These are phyloP conservation scores for Alexandromys fortis DNA, from an alignment of 2,113 vertebrate genomes.

Conservation along the genomic window DNA sequence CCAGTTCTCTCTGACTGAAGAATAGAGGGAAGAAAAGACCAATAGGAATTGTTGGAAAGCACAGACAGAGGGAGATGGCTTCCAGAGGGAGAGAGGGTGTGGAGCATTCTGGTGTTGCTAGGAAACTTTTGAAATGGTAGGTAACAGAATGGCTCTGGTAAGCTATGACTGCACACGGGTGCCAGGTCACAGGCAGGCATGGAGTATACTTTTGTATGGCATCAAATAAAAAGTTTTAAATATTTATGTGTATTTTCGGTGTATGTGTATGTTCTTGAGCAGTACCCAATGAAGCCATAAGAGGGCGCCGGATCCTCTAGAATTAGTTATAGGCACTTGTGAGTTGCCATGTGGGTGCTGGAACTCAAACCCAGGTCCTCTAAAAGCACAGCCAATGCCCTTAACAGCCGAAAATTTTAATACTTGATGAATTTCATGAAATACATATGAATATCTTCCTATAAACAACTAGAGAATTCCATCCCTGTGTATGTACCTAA, in stretches of 20 bases:
- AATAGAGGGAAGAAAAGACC: background rate
- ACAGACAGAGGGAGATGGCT: background rate
- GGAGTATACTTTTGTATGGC: background rate
- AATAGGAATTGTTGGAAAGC: background rate
- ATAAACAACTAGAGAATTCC: background rate
- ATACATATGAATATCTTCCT: constrained; percentile 5
- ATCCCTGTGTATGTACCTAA: background rate
- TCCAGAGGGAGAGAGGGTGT: background rate
- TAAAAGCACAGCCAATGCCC: background rate
- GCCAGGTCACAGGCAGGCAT: background rate
- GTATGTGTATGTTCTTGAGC: background rate
- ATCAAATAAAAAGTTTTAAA: background rate
- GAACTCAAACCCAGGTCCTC: background rate
- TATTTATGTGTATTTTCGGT: background rate
- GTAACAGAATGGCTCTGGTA: background rate
- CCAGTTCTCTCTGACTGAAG: constrained; percentile 4
- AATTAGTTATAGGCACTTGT: background rate
- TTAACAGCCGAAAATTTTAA: background rate
- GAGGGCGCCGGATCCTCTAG: background rate
- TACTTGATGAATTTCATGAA: background rate
- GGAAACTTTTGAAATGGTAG: background rate
- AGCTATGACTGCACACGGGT: background rate
- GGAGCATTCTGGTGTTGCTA: no score
- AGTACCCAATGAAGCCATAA: background rate
- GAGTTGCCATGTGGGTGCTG: background rate